A percentile compares a stretch with the other conserved stretches of the same genome.
Conservation (phyloP, 2,888 invertebrate genomes). For the Amblyjoppa fuscipennis region DNA sequence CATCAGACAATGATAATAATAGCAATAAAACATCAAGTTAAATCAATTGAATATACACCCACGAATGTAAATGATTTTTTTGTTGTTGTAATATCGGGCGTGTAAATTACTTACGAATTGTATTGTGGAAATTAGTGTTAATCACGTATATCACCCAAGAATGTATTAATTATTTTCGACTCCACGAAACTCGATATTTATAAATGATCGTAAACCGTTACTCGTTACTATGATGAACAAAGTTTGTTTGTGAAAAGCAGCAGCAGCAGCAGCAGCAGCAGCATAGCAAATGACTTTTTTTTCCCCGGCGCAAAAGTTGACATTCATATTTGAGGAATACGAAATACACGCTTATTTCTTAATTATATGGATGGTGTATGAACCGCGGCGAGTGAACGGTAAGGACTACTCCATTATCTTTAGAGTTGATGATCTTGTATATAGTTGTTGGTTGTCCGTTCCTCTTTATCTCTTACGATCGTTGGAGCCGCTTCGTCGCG, state of each 20-base stretch:
- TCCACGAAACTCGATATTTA: constrained; percentile 59
- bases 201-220: constrained; percentile 62
- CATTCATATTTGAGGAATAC: constrained; percentile 61
- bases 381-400: constrained; percentile 53
- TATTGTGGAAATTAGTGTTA: constrained; percentile 65
- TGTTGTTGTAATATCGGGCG: constrained; percentile 21
- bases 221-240: constrained; percentile 59
- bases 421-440: constrained; percentile 51
- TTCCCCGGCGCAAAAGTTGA: constrained; percentile 52
- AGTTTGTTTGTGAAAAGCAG: constrained; percentile 26
- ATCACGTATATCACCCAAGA: constrained; percentile 66
- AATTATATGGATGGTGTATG: constrained; percentile 52
- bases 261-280: constrained; percentile 14
- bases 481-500: constrained; percentile 83
- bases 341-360: constrained; percentile 64
- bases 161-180: constrained; percentile 65
- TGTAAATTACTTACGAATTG: constrained; percentile 57
- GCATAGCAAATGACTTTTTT: constrained; percentile 6
- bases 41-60: constrained; percentile 55
- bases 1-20: constrained; percentile 60
- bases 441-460: constrained; percentile 42
- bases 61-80: constrained; percentile 40
- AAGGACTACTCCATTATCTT: constrained; percentile 50
- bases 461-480: constrained; percentile 82
- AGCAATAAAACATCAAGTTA: constrained; percentile 55